phyloP scores from a whole-genome alignment of 2,888 invertebrate genomes.

The Nemotelus pantherinus region DNA sequence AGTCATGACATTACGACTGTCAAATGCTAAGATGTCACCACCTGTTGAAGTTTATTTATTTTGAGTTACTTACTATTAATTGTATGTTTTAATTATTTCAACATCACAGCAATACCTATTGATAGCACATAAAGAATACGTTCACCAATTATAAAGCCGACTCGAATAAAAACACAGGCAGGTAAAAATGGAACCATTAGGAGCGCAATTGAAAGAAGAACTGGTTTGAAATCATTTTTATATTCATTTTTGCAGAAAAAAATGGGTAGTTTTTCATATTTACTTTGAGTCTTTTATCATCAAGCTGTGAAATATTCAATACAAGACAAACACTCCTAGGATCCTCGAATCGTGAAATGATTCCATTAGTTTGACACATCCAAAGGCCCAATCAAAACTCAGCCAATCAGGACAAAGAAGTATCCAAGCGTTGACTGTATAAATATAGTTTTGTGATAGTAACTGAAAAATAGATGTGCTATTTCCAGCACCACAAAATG shows the following conservation, averaged over 20 bases:
- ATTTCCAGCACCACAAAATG: no score
- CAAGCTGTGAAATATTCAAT: slow-evolving; percentile 63
- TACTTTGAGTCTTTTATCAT: slow-evolving; percentile 49
- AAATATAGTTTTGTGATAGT: slow-evolving; percentile 88
- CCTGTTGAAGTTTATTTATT: no score
- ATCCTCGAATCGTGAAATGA: slow-evolving; percentile 73
- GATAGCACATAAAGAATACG: slow-evolving; percentile 95
- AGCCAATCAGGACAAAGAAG: slow-evolving; percentile 91
- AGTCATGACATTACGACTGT: no score
- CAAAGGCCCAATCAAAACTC: slow-evolving; percentile 99
- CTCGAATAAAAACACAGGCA: slow-evolving; percentile 96
- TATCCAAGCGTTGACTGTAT: slow-evolving; percentile 83
- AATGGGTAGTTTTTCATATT: no score
- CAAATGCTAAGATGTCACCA: no score
- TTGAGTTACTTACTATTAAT: no score
- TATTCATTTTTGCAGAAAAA: background rate
- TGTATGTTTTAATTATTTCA: no score
- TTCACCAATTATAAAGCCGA: slow-evolving; percentile 97
- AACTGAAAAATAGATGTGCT: slow-evolving; percentile 71
- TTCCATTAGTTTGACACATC: slow-evolving; percentile 83
- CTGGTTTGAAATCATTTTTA: slow-evolving; percentile 42
- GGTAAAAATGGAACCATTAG: slow-evolving; percentile 92
- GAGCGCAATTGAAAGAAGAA: slow-evolving; percentile 68
- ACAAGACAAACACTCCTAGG: slow-evolving; percentile 72
- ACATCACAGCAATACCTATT: slow-evolving; percentile 95